A percentile compares a stretch with the other conserved stretches of the same genome.
Evolutionary conservation across 2,113 vertebrate species (phyloP).

Genomic region (Sorex fumeus): DNA sequence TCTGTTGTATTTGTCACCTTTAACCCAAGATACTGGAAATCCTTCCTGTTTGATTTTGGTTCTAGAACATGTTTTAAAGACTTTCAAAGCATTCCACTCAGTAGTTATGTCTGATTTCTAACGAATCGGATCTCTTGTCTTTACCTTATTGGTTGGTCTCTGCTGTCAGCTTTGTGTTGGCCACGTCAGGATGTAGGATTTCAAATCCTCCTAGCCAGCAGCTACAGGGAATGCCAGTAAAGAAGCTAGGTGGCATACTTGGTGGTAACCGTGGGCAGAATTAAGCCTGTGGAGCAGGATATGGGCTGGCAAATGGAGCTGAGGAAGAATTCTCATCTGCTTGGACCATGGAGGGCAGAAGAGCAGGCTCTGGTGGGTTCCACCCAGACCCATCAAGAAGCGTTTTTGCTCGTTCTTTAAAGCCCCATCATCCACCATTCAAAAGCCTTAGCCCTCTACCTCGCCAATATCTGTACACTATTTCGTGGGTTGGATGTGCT

Average conservation of each 20-base stretch:
- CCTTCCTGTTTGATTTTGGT: not conserved
- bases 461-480: accelerated
- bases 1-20: slow-evolving; percentile 30
- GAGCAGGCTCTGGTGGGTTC: not conserved
- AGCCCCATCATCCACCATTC: not conserved
- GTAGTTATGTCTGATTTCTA: not conserved
- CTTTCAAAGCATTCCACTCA: not conserved
- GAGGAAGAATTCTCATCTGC: not conserved
- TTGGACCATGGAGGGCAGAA: not conserved
- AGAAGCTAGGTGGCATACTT: not conserved
- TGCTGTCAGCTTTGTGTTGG: not conserved
- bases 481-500: not conserved
- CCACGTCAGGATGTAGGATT: not conserved
- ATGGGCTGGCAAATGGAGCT: not conserved
- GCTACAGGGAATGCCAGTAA: not conserved
- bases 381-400: not conserved
- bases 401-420: not conserved
- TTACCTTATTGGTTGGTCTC: too few species aligned
- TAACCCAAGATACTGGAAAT: slow-evolving; percentile 27
- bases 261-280: not conserved
- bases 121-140: not conserved
- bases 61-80: slow-evolving; percentile 13
- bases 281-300: not conserved
- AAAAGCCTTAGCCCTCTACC: not conserved
- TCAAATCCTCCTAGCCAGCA: not conserved